A percentile compares a stretch with the other conserved stretches of the same genome.
phyloP scores from a whole-genome alignment of 1,140 invertebrate species.

The Triops longicaudatus region DNA sequence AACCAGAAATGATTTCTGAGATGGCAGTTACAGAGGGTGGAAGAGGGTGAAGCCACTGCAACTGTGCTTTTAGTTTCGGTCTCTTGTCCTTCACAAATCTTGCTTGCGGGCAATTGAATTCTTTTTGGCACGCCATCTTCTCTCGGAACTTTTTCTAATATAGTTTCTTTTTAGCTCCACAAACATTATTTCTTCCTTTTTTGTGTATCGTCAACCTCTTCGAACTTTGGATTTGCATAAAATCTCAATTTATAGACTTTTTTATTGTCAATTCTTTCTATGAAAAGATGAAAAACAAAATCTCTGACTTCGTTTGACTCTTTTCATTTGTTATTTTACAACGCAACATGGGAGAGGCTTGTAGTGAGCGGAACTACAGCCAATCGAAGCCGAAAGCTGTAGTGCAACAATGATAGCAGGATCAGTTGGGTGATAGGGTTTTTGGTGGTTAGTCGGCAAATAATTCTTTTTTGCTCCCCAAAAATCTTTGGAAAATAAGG shows the following conservation, averaged over 20 bases:
- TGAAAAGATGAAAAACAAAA: not conserved
- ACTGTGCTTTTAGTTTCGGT: no score
- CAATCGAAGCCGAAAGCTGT: no score
- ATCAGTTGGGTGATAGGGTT: no score
- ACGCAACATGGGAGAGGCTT: not conserved
- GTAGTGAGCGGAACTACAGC: no score
- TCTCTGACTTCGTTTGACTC: not conserved
- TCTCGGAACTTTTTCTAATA: no score
- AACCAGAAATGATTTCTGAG: slow-evolving; percentile 15
- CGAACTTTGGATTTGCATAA: not conserved
- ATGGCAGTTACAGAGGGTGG: not conserved
- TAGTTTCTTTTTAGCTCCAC: not conserved
- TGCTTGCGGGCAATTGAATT: not conserved
- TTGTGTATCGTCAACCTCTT: not conserved
- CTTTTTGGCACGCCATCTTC: no score
- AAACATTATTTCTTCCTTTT: not conserved
- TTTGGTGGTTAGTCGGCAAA: no score
- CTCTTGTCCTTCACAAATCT: not conserved
- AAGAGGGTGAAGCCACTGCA: not conserved
- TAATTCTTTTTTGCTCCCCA: no score
- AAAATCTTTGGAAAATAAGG: not conserved
- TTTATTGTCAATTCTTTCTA: not conserved
- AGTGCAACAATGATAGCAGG: no score
- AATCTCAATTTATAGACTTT: not conserved
- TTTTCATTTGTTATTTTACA: not conserved